These are phyloP conservation scores for Calliphora vicina DNA, from an alignment of 1,140 invertebrate genomes.

Conservation along the genomic window DNA sequence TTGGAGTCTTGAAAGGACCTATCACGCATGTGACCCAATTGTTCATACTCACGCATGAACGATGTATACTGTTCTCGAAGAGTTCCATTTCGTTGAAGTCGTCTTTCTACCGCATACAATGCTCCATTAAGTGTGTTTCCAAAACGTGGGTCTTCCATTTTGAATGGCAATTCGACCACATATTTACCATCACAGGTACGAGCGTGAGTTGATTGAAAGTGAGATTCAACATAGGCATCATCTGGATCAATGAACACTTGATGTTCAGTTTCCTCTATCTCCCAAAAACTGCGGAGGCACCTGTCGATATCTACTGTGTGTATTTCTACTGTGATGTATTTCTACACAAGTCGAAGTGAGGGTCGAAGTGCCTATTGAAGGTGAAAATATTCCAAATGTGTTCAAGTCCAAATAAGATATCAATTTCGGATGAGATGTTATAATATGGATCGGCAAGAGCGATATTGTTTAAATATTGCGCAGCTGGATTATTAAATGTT, in stretches of 20 bases:
- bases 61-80: slow-evolving; percentile 13
- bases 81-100: neutral
- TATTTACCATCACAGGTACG: neutral
- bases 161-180: neutral
- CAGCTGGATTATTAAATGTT: neutral
- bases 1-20: slow-evolving; percentile 37
- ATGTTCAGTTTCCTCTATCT: neutral
- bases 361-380: neutral
- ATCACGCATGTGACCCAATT: slow-evolving; percentile 53
- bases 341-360: no score
- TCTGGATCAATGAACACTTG: neutral
- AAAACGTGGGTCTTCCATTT: neutral
- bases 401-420: neutral
- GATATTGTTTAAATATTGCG: no score
- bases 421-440: neutral
- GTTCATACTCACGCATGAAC: slow-evolving; percentile 54
- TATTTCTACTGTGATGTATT: no score
- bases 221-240: neutral
- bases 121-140: slow-evolving; percentile 10
- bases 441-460: neutral
- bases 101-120: slow-evolving; percentile 22
- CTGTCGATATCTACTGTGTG: no score
- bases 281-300: neutral
- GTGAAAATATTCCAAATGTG: neutral
- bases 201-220: neutral